Conservation (phyloP, 2,113 vertebrate species). For the Cyprinus carpio region DNA sequence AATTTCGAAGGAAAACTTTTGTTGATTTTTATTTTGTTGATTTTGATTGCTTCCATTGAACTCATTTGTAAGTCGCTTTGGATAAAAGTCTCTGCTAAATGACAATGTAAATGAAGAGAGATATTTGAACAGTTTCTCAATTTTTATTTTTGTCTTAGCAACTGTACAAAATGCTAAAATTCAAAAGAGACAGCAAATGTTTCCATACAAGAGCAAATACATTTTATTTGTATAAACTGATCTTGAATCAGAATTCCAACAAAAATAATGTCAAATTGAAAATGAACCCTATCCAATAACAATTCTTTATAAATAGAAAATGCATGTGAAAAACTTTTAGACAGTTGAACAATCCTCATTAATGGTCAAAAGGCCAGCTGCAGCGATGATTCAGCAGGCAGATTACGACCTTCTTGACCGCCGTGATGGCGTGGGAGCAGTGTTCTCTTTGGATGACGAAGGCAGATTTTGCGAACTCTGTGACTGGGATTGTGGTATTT, state of each 20-base stretch:
- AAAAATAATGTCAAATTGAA: neutral
- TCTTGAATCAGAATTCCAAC: neutral
- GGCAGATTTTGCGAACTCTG: conserved; percentile 52
- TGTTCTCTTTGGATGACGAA: conserved; percentile 25
- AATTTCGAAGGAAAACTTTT: too few species aligned
- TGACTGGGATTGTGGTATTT: conserved; percentile 41
- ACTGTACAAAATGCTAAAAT: neutral
- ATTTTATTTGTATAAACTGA: neutral
- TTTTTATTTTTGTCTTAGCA: neutral
- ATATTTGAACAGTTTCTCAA: neutral
- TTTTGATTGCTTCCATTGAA: too few species aligned
- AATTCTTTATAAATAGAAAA: neutral
- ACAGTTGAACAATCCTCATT: neutral
- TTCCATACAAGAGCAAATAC: too few species aligned
- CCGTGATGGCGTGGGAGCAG: conserved; percentile 36
- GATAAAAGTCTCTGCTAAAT: too few species aligned
- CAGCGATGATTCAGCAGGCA: neutral
- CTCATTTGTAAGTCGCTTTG: too few species aligned
- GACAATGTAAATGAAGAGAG: neutral
- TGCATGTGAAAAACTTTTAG: neutral
- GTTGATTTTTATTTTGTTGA: too few species aligned
- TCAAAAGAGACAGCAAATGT: neutral
- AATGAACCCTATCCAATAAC: neutral
- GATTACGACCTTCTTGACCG: conserved; percentile 44
- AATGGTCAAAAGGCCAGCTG: neutral